Percentiles rank a stretch among this genome's conserved stretches.
phyloP scores from a whole-genome alignment of 2,888 invertebrate species.

The Pristionchus japonicus region DNA sequence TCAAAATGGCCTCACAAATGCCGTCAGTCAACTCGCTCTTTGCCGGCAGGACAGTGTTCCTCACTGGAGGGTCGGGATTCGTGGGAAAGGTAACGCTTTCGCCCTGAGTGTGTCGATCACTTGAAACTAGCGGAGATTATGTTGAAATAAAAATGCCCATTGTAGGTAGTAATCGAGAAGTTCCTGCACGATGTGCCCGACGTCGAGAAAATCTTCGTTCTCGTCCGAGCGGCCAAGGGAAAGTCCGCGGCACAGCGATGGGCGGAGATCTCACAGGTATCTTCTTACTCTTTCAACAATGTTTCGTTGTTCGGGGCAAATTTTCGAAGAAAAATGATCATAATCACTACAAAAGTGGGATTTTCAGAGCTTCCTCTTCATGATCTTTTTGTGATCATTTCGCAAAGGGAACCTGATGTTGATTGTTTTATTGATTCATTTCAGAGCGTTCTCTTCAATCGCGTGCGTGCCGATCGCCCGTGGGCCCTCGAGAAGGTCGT shows the following conservation, averaged over 20 bases:
- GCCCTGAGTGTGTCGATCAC: no score
- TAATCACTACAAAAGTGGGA: neutral
- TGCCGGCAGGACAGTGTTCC: slow-evolving; percentile 80
- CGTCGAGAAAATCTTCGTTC: slow-evolving; percentile 84
- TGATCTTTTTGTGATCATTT: no score
- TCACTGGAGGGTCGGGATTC: slow-evolving; percentile 94
- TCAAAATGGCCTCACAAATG: neutral
- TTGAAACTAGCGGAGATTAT: no score
- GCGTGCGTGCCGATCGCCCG: slow-evolving; percentile 75
- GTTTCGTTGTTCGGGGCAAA: no score
- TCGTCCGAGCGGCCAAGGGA: slow-evolving; percentile 85
- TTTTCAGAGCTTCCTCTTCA: neutral
- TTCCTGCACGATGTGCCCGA: slow-evolving; percentile 86
- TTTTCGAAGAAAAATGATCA: neutral
- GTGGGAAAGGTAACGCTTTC: slow-evolving; percentile 84
- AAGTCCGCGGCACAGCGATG: slow-evolving; percentile 82
- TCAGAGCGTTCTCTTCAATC: slow-evolving; percentile 76
- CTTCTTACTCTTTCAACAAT: neutral
- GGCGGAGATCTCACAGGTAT: slow-evolving; percentile 82
- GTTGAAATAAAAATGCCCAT: neutral
- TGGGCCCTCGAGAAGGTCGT: slow-evolving; percentile 76
- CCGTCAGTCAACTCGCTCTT: slow-evolving; percentile 54
- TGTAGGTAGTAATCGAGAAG: slow-evolving; percentile 84
- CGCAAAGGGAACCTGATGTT: no score
- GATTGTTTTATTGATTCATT: slow-evolving; percentile 49